phyloP scores from a whole-genome alignment of 2,888 invertebrate genomes.

The Chromoteleia sp. region DNA sequence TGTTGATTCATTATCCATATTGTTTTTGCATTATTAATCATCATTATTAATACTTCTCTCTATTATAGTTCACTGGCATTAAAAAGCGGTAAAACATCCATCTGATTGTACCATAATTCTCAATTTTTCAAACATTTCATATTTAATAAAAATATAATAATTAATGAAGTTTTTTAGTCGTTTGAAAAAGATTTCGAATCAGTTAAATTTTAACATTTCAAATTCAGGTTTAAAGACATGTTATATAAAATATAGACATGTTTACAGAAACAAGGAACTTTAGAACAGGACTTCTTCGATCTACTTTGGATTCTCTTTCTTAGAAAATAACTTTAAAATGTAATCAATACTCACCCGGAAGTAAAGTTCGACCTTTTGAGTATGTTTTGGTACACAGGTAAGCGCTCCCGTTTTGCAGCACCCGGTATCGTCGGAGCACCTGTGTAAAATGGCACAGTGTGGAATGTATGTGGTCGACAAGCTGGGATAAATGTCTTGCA shows the following conservation, averaged over 20 bases:
- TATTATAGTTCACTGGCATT: background rate
- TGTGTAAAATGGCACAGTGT: slow-evolving; percentile 93
- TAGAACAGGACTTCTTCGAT: no score
- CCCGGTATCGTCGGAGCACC: slow-evolving; percentile 94
- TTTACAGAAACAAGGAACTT: no score
- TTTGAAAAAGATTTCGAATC: no score
- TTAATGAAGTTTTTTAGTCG: no score
- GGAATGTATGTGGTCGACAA: slow-evolving; percentile 92
- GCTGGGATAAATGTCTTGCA: slow-evolving; percentile 90
- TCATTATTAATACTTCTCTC: slow-evolving; percentile 8
- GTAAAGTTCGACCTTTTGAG: slow-evolving; percentile 89
- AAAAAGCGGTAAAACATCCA: no score
- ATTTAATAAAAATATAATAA: no score
- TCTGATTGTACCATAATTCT: no score
- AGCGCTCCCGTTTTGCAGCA: slow-evolving; percentile 91
- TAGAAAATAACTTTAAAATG: background rate
- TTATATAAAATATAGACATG: no score
- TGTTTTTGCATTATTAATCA: slow-evolving; percentile 13
- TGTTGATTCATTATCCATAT: slow-evolving; percentile 1
- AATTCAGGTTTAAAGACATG: no score
- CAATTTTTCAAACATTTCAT: no score
- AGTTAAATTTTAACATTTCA: no score
- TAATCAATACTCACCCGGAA: slow-evolving; percentile 91
- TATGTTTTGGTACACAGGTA: slow-evolving; percentile 91
- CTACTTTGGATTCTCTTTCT: no score